phyloP scores from a whole-genome alignment of 2,113 vertebrate species.

The Ammospiza caudacuta region DNA sequence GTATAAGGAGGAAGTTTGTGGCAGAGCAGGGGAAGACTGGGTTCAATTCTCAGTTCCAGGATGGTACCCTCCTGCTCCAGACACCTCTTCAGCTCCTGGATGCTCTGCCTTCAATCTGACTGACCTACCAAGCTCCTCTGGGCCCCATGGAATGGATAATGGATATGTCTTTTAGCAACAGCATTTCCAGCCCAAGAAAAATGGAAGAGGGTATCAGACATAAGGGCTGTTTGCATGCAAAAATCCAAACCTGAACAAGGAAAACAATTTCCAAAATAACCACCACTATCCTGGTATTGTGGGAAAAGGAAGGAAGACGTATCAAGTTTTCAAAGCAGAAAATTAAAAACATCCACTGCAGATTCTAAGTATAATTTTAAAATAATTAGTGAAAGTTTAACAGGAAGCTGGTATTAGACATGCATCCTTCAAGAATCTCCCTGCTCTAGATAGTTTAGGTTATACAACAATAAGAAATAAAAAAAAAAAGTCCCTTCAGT shows the following conservation, averaged over 20 bases:
- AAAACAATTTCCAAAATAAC: slow-evolving; percentile 14
- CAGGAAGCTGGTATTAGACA: background rate
- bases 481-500: background rate
- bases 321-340: background rate
- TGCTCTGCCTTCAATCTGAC: background rate
- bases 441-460: background rate
- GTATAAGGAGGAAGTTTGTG: slow-evolving; percentile 40
- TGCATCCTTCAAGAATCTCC: background rate
- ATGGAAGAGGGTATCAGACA: background rate
- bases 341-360: background rate
- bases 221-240: background rate
- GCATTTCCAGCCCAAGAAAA: background rate
- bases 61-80: background rate
- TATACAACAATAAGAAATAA: background rate
- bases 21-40: background rate
- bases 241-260: background rate
- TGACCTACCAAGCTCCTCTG: background rate
- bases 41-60: background rate
- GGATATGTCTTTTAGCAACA: background rate
- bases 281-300: background rate
- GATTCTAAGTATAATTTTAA: background rate
- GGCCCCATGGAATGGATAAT: background rate
- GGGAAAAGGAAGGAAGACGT: background rate
- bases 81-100: background rate
- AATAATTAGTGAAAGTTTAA: slow-evolving; percentile 4